Evolutionary conservation across 2,888 invertebrate genomes (phyloP), one percentile per base, ranked within the genome.

Genomic region (Pollenia labialis): DNA sequence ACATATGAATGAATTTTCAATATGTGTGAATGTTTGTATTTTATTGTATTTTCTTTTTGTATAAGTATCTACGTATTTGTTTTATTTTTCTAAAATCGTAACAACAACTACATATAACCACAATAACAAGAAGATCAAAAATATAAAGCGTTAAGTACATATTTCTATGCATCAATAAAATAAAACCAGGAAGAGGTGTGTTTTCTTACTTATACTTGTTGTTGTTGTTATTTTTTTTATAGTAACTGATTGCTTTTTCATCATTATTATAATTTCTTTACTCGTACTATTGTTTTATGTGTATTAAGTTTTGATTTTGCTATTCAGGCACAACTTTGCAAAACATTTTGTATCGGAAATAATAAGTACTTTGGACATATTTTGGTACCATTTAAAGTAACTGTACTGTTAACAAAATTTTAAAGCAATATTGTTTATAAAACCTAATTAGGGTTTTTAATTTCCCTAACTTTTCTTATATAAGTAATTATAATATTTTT

Each of bases 101-200:
- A 48, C 75, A 32, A 42, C 44, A 66, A 46, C 64, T 56, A 62
- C 7, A 2, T 18, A 23, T 32, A 32, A 32, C 32, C 6, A 32
- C 32, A 64, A 42, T 42, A 60, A 46, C 18, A 44, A 54, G 54
- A 64, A 64, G 52, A 60, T 46, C 56, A 56, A 56, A 9, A 56
- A 56, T 56, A 23, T 23, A 56, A 18, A 23, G 10, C 18, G 2
- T n/a, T 6, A 42, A 50, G 64, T 18, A 48, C 48, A 56, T 10
- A 1, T 23, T 6, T 32, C 9, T 54, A 16, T 46, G 46, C 8
- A 52, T 23, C 23, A 69, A 11, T 40, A 40, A 52, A 62, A 79
- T 18, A 58, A 46, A 72, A 50, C 68, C 81, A 75, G 81, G 75
- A 82, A 82, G 81, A 75, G 81, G 81, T 82, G 81, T 82, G 81